Evolutionary conservation across 2,797 vertebrate genomes (phyloP), one percentile per base, ranked within the genome.

Genomic region (Stomatorhinus walkeri): DNA sequence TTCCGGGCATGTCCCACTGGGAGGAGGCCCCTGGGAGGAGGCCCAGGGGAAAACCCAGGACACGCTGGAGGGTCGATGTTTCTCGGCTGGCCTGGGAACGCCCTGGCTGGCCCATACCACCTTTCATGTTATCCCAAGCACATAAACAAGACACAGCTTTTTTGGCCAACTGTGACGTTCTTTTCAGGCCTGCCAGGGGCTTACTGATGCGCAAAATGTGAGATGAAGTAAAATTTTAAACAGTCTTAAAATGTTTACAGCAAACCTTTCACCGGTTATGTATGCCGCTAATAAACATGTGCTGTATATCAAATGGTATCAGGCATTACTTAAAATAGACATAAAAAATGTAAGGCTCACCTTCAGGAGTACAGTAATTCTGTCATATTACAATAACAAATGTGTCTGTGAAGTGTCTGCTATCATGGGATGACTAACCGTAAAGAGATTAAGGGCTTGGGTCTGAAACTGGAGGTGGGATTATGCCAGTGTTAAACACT

Each of bases 351-450:
- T 88, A 85, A 90, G 90, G 91, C 93, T 92, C 92, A 93, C 91
- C 92, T 72, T 90, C 91, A 93, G 93, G 92, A 93, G 94, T 91
- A 92, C 90, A 91, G 91, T 89, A 92, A 91, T 93, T 93, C 87
- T 88, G 94, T 95, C 91, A 91, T 93, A 91, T 94, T 85, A 86
- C 91, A 89, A 93, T 92, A 93, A 93, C 92, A 94, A 94, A 94
- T 92, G 92, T 93, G 94, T 95, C 93, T 91, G 91, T 89, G 88
- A 92, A 92, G 91, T 91, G 92, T 94, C 93, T 94, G 95, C 93
- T 94, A 94, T 95, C 94, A 91, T 93, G 93, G 92, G 94, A 95
- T 94, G 94, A 95, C 90, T 89, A 92, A 90, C 92, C 92, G 90
- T 93, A 93, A 94, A 92, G 94, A 95, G 94, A 93, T 95, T 95